phyloP scores from a whole-genome alignment of 2,113 vertebrate species.

The Ancistrus triradiatus region DNA sequence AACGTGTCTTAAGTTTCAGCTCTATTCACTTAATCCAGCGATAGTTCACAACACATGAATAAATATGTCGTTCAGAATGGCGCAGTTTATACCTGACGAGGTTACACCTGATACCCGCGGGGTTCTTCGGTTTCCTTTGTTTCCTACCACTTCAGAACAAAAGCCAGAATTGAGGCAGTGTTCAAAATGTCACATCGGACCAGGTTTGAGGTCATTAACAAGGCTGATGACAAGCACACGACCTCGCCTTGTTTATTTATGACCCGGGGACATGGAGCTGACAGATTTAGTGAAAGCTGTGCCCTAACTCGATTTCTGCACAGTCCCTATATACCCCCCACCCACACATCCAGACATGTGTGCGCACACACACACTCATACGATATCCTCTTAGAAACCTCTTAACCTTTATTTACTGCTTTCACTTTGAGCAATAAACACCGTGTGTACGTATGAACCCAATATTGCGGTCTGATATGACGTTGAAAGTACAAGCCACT shows the following conservation, averaged over 20 bases:
- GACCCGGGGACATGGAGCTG: slow-evolving; percentile 56
- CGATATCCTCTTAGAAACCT: not conserved
- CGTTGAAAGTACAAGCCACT: no score
- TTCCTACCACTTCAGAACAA: not conserved
- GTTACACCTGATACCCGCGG: not conserved
- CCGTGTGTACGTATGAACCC: no score
- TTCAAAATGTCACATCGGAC: slow-evolving; percentile 25
- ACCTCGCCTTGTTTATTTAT: slow-evolving; percentile 56
- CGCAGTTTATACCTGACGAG: slow-evolving; percentile 4
- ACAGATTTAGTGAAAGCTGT: slow-evolving; percentile 66
- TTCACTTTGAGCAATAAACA: slow-evolving; percentile 15
- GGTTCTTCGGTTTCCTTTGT: not conserved
- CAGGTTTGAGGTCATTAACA: slow-evolving; percentile 39
- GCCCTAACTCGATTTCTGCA: slow-evolving; percentile 63
- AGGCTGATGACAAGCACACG: slow-evolving; percentile 50
- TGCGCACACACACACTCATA: slow-evolving; percentile 16
- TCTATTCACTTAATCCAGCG: slow-evolving; percentile 48
- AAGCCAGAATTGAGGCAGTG: slow-evolving; percentile 15
- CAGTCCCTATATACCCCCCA: slow-evolving; percentile 54
- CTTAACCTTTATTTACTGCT: slow-evolving; percentile 9
- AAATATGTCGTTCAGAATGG: slow-evolving; percentile 14
- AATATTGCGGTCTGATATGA: not conserved
- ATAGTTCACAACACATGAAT: slow-evolving; percentile 19
- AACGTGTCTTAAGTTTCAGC: slow-evolving; percentile 55
- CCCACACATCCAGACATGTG: slow-evolving; percentile 51